Evolutionary conservation across 2,888 invertebrate genomes (phyloP), one percentile per base, ranked within the genome.

Genomic region (Scaptomyza tumidula): DNA sequence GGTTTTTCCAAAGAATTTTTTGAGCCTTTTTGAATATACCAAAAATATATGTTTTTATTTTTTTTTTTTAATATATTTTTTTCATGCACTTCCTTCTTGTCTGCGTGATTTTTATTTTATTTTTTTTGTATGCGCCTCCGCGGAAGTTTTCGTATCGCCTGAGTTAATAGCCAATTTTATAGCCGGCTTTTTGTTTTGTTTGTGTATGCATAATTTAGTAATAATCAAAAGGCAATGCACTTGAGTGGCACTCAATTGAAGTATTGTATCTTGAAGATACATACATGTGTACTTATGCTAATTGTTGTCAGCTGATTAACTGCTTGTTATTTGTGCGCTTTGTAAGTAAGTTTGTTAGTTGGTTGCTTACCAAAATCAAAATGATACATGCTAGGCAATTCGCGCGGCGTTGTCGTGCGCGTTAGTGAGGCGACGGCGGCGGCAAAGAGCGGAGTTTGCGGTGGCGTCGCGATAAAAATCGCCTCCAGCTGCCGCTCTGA

Each of bases 321-420:
- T 10, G 50, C 59, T 52, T 48, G 45, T 16, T 41, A 24, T n/a
- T 45, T 14, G 59, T 66, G 41, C 4, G 6, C 43, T 46, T 16
- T 50, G 44, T 10, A 9, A 39, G 52, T 33, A 10, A 33, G 33
- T 39, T 14, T 49, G 27, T 33, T 33, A 33, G 33, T 33, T 10
- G 1, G 33, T 33, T 35, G 39, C 86, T 87, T 68, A 86, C 86
- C 82, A 41, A 89, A 84, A 76, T 89, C 89, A 56, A 90, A 89
- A 66, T 89, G 86, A 71, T 90, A 89, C 89, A 89, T 89, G 41
- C 86, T 88, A 50, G 90, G 88, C 62, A 80, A 70, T 67, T 89
- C 89, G 53, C 89, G 80, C 57, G 90, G 89, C 16, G 89, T 90
- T 61, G 89, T 88, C 53, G 89, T 82, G 45, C 82, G 82, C 53